phyloP scores from a whole-genome alignment of 1,140 invertebrate genomes.

The Danaus melanippus region DNA sequence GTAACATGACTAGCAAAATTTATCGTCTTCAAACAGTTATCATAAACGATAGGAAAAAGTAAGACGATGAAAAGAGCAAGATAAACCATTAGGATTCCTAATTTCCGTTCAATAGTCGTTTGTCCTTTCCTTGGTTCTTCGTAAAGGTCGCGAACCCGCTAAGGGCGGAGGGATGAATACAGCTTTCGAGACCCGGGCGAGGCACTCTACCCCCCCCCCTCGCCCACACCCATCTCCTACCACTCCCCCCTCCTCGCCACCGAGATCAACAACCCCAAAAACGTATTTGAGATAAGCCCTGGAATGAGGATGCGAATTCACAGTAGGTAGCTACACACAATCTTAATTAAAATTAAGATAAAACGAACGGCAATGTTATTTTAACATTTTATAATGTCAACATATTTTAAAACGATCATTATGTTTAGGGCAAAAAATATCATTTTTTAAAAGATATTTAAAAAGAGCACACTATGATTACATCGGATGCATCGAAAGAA shows the following conservation, averaged over 20 bases:
- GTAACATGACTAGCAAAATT: too few species aligned
- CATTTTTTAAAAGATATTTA: too few species aligned
- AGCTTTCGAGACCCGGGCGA: constrained; percentile 38
- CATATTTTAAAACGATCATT: too few species aligned
- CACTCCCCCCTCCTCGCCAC: constrained; percentile 5
- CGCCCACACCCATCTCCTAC: constrained; percentile 6
- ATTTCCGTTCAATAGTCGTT: constrained; percentile 40
- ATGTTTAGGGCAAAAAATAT: too few species aligned
- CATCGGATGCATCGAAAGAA: too few species aligned
- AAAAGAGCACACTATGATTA: too few species aligned
- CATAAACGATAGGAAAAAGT: constrained; percentile 2
- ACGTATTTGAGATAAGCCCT: constrained; percentile 58
- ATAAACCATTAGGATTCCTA: constrained; percentile 19
- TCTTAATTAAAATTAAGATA: constrained; percentile 16
- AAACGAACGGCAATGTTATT: too few species aligned
- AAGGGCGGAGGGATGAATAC: constrained; percentile 57
- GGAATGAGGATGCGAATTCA: constrained; percentile 22
- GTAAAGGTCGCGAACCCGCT: constrained; percentile 57
- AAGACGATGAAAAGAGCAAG: constrained; percentile 8
- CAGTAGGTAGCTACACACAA: constrained; percentile 2
- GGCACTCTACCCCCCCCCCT: constrained; percentile 12
- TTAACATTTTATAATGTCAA: too few species aligned
- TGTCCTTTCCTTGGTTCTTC: constrained; percentile 46
- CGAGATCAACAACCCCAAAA: constrained; percentile 61
- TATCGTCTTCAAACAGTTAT: too few species aligned